Base-by-base conservation (phyloP, 2,797 vertebrate species). In the Lepidocolaptes lacrymiger region DNA sequence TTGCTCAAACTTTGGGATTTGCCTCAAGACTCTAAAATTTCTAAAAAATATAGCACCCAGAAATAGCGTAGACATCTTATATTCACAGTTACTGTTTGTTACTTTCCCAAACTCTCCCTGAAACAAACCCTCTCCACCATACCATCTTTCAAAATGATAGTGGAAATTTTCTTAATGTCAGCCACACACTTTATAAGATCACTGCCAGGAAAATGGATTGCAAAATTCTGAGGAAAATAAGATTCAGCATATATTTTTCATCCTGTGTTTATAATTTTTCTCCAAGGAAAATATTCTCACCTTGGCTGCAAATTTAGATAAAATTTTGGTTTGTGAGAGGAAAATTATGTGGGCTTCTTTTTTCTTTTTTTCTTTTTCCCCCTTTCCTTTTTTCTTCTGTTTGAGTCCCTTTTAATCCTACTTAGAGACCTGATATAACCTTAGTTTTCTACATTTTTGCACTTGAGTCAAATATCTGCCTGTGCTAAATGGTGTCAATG, bases 261-360 rank as follows among this genome's bases (percentile, higher is more conserved):
- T 59, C 17, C 27, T 85, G 30, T 12, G 85, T 89, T 91, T 44
- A 79, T 71, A 7, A 20, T 71, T 69, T 51, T 83, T 71, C 68
- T 94, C 78, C 44, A 54, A 14, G 80, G 81, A 96, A 95, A 91
- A 82, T 92, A 86, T 81, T 88, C 28, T 77, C 14, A 59, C 16
- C 39, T 87, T 94, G 63, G 86, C 80, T 66, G 22, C 12, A 86
- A 91, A 78, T 52, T 56, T 36, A 81, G 71, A 58, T 66, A 68
- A 76, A 72, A 12, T 74, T 90, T 92, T 73, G 49, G 68, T 41
- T 34, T 75, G 36, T 44, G 52, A 88, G 19, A 64, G 14, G n/a
- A 88, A 79, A 88, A 75, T 52, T 20, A 34, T 34, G 24, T 66
- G 24, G 7, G 16, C 30, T 22, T 28, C 28, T 48, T 23, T 5